phyloP scores from a whole-genome alignment of 1,140 invertebrate genomes.

The Aphelenchoides fujianensis region DNA sequence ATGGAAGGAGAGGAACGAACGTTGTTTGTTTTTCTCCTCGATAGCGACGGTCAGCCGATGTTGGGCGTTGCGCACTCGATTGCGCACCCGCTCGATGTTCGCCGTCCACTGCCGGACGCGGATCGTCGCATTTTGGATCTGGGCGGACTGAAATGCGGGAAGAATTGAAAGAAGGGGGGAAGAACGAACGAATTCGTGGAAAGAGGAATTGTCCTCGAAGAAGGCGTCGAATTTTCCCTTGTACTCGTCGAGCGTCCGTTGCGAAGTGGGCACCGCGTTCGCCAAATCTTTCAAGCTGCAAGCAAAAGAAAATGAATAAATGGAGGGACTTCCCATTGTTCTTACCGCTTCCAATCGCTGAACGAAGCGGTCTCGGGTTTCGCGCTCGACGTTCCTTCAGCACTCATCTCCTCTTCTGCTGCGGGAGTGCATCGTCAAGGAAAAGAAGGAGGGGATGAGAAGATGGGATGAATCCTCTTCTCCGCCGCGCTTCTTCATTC shows the following conservation, averaged over 20 bases:
- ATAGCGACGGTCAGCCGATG: slow-evolving; percentile 4
- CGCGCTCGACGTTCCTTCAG: neutral
- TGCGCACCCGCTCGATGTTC: neutral
- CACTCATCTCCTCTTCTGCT: no score
- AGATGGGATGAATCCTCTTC: no score
- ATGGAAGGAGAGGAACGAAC: no score
- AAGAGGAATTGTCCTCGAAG: neutral
- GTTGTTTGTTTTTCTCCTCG: neutral
- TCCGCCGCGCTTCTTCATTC: no score
- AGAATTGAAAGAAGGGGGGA: neutral
- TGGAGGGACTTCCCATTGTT: neutral
- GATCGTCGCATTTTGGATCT: slow-evolving; percentile 1
- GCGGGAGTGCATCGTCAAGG: no score
- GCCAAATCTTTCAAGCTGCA: neutral
- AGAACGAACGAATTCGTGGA: neutral
- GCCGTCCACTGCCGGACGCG: neutral
- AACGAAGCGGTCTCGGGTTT: neutral
- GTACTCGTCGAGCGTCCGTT: neutral
- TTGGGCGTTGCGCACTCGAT: slow-evolving; percentile 11
- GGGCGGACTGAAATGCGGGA: neutral
- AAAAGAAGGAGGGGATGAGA: no score
- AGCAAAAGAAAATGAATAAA: neutral
- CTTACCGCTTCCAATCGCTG: neutral
- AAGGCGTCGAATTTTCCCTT: neutral
- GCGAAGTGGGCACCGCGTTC: neutral